Conservation (phyloP, 2,113 vertebrate genomes). For the Embiotoca jacksoni region DNA sequence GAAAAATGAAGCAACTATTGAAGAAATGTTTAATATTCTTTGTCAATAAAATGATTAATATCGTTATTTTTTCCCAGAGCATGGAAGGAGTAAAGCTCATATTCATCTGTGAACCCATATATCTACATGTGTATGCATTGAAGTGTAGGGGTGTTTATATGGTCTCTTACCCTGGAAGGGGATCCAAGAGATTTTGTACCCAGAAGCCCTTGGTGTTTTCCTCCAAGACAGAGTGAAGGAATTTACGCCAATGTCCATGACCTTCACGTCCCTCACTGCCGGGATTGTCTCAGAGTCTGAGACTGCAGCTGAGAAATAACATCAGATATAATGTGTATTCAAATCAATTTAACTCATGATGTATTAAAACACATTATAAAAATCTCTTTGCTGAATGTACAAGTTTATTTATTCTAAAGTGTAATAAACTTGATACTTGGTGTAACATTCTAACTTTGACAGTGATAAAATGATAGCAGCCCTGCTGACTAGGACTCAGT, state of each 20-base stretch:
- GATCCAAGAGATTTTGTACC: slow-evolving; percentile 89
- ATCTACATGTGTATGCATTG: background rate
- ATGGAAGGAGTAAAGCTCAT: too few relatives aligned
- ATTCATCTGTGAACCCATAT: background rate
- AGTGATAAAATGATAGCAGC: slow-evolving; percentile 61
- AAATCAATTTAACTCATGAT: background rate
- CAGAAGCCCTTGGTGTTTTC: slow-evolving; percentile 80
- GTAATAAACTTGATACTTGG: slow-evolving; percentile 21
- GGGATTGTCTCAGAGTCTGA: slow-evolving; percentile 78
- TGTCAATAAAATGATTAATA: too few relatives aligned
- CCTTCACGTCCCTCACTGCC: slow-evolving; percentile 83
- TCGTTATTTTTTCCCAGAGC: too few relatives aligned
- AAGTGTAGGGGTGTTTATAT: background rate
- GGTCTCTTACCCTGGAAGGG: slow-evolving; percentile 81
- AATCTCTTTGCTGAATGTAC: background rate
- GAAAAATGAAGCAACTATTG: background rate
- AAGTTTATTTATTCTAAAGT: slow-evolving; percentile 6
- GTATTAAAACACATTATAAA: background rate
- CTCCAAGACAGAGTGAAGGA: slow-evolving; percentile 87
- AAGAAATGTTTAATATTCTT: too few relatives aligned
- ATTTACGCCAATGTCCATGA: slow-evolving; percentile 81
- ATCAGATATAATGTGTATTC: background rate
- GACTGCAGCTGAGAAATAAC: slow-evolving; percentile 62
- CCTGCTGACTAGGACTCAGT: slow-evolving; percentile 41
- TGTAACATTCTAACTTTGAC: slow-evolving; percentile 34